Evolutionary conservation across 2,113 vertebrate genomes (phyloP).

Genomic region (Hemibagrus wyckioides): DNA sequence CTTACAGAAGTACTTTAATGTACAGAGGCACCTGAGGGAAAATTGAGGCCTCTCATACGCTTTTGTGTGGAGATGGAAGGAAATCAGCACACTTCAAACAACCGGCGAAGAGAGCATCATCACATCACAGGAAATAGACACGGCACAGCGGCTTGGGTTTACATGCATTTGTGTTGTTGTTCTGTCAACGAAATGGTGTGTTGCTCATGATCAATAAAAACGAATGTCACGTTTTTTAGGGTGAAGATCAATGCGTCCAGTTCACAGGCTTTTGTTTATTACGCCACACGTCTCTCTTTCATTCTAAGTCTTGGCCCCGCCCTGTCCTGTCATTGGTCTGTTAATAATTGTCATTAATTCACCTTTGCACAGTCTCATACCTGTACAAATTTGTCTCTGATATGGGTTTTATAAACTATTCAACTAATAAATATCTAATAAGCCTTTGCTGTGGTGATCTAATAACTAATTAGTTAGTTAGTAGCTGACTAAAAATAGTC

Average conservation of each 20-base stretch:
- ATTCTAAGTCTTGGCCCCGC: background rate
- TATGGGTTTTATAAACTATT: background rate
- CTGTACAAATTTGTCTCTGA: background rate
- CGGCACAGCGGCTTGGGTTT: background rate
- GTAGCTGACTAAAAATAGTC: too few relatives aligned
- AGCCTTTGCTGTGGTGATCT: background rate
- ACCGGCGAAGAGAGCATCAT: background rate
- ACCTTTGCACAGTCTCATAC: background rate
- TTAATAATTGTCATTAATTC: background rate
- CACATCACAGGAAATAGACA: background rate
- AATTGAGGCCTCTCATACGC: background rate
- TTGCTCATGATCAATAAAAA: background rate
- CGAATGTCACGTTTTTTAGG: background rate
- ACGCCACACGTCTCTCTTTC: background rate
- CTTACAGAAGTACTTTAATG: constrained; percentile 2
- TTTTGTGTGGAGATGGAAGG: background rate
- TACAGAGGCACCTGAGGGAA: constrained; percentile 3
- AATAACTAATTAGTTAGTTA: too few relatives aligned
- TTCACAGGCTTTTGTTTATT: background rate
- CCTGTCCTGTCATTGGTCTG: background rate
- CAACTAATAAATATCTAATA: background rate
- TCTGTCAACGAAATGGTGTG: background rate
- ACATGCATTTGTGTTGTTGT: background rate
- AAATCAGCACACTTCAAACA: background rate
- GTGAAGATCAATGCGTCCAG: background rate